Base-by-base conservation (phyloP, 2,113 vertebrate species). In the Leptobrachium leishanense region DNA sequence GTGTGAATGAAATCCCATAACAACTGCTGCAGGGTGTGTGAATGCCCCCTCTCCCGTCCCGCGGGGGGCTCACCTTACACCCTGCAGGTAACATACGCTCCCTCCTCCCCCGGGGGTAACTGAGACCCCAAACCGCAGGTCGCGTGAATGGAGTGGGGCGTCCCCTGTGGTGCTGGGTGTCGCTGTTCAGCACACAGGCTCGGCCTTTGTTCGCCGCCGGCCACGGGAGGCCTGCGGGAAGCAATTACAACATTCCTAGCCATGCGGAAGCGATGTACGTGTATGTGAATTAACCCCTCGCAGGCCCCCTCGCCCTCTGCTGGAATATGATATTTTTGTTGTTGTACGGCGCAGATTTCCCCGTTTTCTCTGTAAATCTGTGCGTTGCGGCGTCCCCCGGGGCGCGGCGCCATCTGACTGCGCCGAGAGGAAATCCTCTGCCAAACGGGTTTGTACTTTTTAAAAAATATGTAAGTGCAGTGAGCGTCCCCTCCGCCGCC, bases 171-270 rank as follows among this genome's bases (percentile, higher is more conserved):
- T 3, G 2, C 54, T n/a, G 8, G 46, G 46, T 72, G 53, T 71
- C 46, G 11, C 5, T 54, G 9, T 54, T 39, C 12, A 11, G 40
- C 39, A 57, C 53, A 42, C 31, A 54, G 70, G 53, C 2, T 2
- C 3, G 15, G 20, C 44, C 53, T 69, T 71, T 77, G 54, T 77
- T 39, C 20, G 20, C 46, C 53, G 13, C 15, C 2, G 40, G 42
- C 53, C 20, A 40, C 39, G 64, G 20, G 20, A 50, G 46, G 4
- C 2, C 8, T 50, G 10, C 40, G 65, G 74, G 68, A 76, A 68
- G 64, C 15, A 6, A 43, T 7, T 5, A 57, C 20, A 70, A 69
- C 55, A 77, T 77, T 44, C 72, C 72, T 74, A 63, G 6, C 46
- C 46, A 50, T 8, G 8, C 8, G 8, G 46, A 50, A 50, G 46